Percentiles rank a stretch among this genome's conserved stretches.
These are phyloP conservation scores for Thymallus thymallus DNA, from an alignment of 2,113 vertebrate genomes.

Conservation along the genomic window DNA sequence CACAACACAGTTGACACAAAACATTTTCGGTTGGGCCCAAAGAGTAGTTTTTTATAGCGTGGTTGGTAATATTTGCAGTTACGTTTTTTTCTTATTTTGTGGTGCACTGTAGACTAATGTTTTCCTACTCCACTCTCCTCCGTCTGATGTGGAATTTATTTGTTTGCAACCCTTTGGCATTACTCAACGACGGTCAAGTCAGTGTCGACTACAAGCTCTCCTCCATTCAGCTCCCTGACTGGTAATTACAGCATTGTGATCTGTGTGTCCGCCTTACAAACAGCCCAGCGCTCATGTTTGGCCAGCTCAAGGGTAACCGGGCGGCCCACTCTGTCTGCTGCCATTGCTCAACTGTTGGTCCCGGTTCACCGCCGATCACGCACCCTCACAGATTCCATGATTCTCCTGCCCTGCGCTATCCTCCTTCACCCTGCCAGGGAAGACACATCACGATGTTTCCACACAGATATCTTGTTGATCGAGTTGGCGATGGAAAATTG, in stretches of 20 bases:
- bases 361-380: background rate
- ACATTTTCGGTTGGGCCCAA: too few species aligned
- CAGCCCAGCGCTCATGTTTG: constrained; percentile 28
- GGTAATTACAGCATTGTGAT: constrained; percentile 50
- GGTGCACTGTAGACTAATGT: background rate
- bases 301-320: constrained; percentile 32
- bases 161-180: constrained; percentile 8
- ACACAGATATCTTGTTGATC: constrained; percentile 12
- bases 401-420: constrained; percentile 1
- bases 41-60: too few species aligned
- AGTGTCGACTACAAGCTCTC: background rate
- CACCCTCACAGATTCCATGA: background rate
- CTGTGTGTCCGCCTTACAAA: constrained; percentile 58
- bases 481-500: constrained; percentile 44
- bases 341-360: constrained; percentile 44
- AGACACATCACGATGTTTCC: constrained; percentile 10
- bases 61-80: background rate
- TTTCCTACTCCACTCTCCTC: background rate
- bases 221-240: constrained; percentile 32
- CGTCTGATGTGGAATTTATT: constrained; percentile 24
- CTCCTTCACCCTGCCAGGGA: background rate
- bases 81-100: background rate
- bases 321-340: constrained; percentile 1
- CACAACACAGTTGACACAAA: too few species aligned
- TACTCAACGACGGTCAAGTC: background rate